Evolutionary conservation across 64 coral and sea anemone species (phyloP), one percentile per base, ranked within the genome.

Genomic region (Montipora efflorescens): DNA sequence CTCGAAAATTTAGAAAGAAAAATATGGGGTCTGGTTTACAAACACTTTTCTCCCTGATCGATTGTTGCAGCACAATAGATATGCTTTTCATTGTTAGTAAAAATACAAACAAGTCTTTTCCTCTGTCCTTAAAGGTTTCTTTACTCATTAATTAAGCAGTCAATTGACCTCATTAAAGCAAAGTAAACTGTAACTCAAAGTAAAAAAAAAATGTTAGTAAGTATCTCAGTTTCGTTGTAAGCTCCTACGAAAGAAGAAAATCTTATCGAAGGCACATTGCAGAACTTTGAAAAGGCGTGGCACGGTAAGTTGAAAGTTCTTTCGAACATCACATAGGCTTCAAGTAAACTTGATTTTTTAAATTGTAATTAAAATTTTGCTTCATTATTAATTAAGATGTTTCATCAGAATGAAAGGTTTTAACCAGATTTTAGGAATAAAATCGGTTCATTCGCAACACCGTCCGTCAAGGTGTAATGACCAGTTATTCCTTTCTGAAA

Each of bases 71-170:
- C 36, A 85, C 82, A 85, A 85, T 70, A 20, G 16, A 15, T 20
- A 2, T 4, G 19, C 28, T 85, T 13, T 44, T 62, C 11, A 14
- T 16, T 7, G 61, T 64, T 3, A 64, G 9, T 64, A 64, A 16
- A 64, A 3, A 3, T 64, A 15, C 61, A 12, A 64, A 64, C 14
- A 12, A 64, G 11, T 7, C 14, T 7, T 16, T 64, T 3, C 13
- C 20, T 85, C 15, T 13, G 82, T 71, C 67, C 44, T 47, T 22
- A 69, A 70, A 85, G 19, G 44, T 67, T 5, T 49, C 7, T 67
- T 21, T n/a, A 84, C 12, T 45, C 67, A 85, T 85, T 85, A 22
- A 49, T 85, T 85, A 22, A 49, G 82, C 82, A 69, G 46, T 10
- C 46, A 49, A 85, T 85, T 85, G 82, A 70, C 5, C 67, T 22